A percentile compares a stretch with the other conserved stretches of the same genome.
Evolutionary conservation across 2,888 invertebrate species (phyloP).

Genomic region (Allacma fusca): DNA sequence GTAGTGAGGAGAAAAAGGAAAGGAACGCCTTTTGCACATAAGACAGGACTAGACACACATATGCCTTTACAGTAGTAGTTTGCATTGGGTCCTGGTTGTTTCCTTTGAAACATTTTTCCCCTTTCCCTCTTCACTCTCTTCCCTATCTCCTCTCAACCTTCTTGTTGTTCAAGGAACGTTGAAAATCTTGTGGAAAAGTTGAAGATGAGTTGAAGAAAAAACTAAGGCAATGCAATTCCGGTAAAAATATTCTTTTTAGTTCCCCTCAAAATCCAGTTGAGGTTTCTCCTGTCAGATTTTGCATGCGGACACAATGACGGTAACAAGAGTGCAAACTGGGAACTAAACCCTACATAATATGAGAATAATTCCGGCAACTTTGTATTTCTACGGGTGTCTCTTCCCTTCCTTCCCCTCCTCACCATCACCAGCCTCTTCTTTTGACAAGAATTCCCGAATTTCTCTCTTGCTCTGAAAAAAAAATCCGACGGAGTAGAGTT

Average conservation of each 20-base stretch:
- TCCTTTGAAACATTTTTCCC: background rate
- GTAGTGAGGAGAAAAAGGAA: background rate
- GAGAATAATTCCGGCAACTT: background rate
- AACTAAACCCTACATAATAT: background rate
- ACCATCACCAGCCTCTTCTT: background rate
- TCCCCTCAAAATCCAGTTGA: background rate
- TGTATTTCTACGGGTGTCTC: slow-evolving; percentile 4
- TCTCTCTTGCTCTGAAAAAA: background rate
- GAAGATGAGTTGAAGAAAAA: background rate
- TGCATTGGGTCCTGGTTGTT: background rate
- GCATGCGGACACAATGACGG: background rate
- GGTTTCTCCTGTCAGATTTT: background rate
- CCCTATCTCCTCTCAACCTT: background rate
- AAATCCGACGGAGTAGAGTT: background rate
- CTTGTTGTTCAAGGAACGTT: background rate
- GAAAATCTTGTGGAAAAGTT: background rate
- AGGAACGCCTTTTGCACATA: slow-evolving; percentile 1
- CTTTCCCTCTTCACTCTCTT: background rate
- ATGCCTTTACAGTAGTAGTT: background rate
- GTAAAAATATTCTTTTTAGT: background rate
- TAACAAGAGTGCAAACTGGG: slow-evolving; percentile 16
- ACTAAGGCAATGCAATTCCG: background rate
- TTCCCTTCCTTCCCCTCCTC: background rate
- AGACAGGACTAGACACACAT: background rate
- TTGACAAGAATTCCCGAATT: background rate